Conservation (phyloP, 1,140 invertebrate genomes). For the Drosophila sechellia region DNA sequence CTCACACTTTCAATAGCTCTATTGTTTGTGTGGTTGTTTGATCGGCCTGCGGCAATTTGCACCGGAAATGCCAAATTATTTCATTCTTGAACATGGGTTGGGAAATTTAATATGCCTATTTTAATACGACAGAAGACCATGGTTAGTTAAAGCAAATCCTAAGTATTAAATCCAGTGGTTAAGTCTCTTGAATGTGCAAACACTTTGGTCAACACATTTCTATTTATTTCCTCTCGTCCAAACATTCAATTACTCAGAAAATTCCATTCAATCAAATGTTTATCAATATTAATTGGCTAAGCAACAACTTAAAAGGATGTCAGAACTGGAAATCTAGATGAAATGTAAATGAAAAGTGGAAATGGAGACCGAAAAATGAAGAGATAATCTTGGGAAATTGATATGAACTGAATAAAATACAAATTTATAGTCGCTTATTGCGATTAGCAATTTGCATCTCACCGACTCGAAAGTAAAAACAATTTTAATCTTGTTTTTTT, state of each 20-base stretch:
- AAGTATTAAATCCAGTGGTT: constrained; percentile 3
- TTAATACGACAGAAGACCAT: not conserved
- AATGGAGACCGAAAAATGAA: not conserved
- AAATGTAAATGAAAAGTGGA: not conserved
- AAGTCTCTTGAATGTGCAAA: constrained; percentile 28
- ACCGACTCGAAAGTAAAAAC: too few species aligned
- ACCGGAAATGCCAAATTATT: constrained; percentile 29
- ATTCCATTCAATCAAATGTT: constrained; percentile 6
- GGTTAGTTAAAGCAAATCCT: constrained; percentile 16
- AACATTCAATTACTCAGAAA: constrained; percentile 16
- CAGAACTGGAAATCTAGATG: constrained; percentile 16
- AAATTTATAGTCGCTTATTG: too few species aligned
- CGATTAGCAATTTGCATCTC: too few species aligned
- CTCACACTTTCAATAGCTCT: constrained; percentile 2
- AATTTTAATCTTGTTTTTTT: too few species aligned
- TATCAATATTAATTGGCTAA: constrained; percentile 51
- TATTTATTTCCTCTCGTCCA: constrained; percentile 3
- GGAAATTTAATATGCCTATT: constrained; percentile 9
- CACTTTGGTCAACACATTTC: not conserved
- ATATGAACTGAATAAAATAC: too few species aligned
- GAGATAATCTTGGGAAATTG: too few species aligned
- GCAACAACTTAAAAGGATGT: constrained; percentile 17
- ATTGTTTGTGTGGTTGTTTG: not conserved
- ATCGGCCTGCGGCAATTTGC: constrained; percentile 10
- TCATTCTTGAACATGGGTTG: not conserved